A percentile compares a stretch with the other conserved stretches of the same genome.
phyloP scores from a whole-genome alignment of 2,888 invertebrate species.

The Brachylomia viminalis region DNA sequence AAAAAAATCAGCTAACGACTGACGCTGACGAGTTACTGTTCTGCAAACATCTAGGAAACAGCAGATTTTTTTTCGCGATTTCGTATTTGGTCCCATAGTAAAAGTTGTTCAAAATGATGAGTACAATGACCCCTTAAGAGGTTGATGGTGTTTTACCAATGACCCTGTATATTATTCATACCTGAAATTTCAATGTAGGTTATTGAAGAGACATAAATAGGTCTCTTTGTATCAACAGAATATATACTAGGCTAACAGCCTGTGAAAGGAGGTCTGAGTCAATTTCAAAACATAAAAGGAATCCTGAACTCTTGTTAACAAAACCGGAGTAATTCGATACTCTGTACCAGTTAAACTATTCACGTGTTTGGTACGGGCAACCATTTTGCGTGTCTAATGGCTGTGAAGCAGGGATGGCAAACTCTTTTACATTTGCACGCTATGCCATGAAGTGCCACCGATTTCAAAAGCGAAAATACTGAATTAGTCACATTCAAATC shows the following conservation, averaged over 20 bases:
- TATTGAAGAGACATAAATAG: not conserved
- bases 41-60: too few relatives aligned
- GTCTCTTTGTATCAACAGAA: slow-evolving; percentile 6
- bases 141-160: too few relatives aligned
- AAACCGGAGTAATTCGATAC: slow-evolving; percentile 12
- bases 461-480: not conserved
- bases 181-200: not conserved
- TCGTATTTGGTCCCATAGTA: too few relatives aligned
- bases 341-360: not conserved
- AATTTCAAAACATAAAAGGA: slow-evolving; percentile 27
- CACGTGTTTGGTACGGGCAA: slow-evolving; percentile 13
- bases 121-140: too few relatives aligned
- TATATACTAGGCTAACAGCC: slow-evolving; percentile 3
- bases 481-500: not conserved
- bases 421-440: not conserved
- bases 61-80: too few relatives aligned
- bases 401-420: slow-evolving; percentile 6
- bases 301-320: slow-evolving; percentile 11
- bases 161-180: slow-evolving; percentile 1
- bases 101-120: too few relatives aligned
- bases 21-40: too few relatives aligned
- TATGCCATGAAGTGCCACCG: not conserved
- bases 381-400: slow-evolving; percentile 29
- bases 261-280: slow-evolving; percentile 1
- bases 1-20: too few relatives aligned